These are phyloP conservation scores for Fratercula arctica DNA, from an alignment of 2,797 vertebrate species.

Conservation along the genomic window DNA sequence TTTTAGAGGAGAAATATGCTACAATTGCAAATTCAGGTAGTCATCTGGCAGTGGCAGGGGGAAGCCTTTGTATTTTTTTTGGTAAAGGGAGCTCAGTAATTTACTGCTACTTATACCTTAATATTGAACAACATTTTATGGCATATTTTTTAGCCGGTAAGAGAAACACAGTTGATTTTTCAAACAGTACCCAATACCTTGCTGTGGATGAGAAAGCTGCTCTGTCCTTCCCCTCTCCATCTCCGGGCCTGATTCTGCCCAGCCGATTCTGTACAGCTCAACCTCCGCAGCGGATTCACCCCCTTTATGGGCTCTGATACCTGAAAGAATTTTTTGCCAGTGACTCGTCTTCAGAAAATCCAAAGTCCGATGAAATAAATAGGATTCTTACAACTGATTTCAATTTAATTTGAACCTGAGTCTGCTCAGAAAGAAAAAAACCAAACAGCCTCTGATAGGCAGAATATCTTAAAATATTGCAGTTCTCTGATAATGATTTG, in stretches of 20 bases:
- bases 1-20: constrained; percentile 19
- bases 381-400: not conserved
- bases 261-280: rapidly evolving
- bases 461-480: not conserved
- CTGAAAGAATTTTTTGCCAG: not conserved
- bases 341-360: not conserved
- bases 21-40: constrained; percentile 32
- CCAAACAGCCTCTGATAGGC: not conserved
- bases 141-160: not conserved
- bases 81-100: not conserved
- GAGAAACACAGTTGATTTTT: not conserved
- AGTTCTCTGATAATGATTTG: not conserved
- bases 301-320: not conserved
- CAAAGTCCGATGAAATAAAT: not conserved
- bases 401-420: not conserved
- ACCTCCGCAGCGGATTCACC: rapidly evolving
- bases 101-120: not conserved
- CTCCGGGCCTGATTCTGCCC: not conserved
- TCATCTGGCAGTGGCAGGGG: not conserved
- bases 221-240: not conserved
- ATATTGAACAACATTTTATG: not conserved
- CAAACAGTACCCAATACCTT: not conserved
- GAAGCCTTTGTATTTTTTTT: not conserved
- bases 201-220: not conserved
- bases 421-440: not conserved